Conservation (phyloP, 2,888 invertebrate genomes). For the Melolontha melolontha region DNA sequence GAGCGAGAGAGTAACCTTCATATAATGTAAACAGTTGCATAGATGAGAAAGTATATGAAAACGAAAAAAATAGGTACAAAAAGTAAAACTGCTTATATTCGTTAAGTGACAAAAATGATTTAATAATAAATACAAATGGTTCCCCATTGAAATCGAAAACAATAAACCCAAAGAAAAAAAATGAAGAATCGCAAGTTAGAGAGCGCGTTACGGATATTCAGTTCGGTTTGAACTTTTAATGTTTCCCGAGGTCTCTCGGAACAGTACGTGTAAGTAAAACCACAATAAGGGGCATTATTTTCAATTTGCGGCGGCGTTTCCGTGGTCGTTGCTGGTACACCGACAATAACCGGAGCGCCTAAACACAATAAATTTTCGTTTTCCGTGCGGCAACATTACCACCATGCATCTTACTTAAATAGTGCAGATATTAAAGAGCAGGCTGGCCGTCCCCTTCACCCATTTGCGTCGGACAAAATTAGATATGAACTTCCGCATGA, state of each 20-base stretch:
- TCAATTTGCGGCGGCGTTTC: conserved; percentile 41
- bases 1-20: no score
- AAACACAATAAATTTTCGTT: conserved; percentile 28
- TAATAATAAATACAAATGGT: no score
- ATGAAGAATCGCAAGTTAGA: conserved; percentile 44
- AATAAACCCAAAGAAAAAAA: conserved; percentile 51
- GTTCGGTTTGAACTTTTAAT: conserved; percentile 55
- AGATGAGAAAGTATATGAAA: no score
- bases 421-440: background rate
- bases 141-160: no score
- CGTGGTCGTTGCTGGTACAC: conserved; percentile 23
- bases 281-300: conserved; percentile 59
- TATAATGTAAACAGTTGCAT: no score
- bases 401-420: conserved; percentile 47
- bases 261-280: conserved; percentile 50
- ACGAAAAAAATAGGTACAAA: no score
- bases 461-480: no score
- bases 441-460: background rate
- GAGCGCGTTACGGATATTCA: conserved; percentile 55
- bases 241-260: conserved; percentile 44
- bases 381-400: conserved; percentile 15
- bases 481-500: no score
- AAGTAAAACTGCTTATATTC: no score
- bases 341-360: conserved; percentile 21
- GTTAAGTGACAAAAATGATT: no score